Percentiles rank a stretch among this genome's conserved stretches.
These are phyloP conservation scores for Hemibagrus guttatus DNA, from an alignment of 2,797 vertebrate species.

Conservation along the genomic window DNA sequence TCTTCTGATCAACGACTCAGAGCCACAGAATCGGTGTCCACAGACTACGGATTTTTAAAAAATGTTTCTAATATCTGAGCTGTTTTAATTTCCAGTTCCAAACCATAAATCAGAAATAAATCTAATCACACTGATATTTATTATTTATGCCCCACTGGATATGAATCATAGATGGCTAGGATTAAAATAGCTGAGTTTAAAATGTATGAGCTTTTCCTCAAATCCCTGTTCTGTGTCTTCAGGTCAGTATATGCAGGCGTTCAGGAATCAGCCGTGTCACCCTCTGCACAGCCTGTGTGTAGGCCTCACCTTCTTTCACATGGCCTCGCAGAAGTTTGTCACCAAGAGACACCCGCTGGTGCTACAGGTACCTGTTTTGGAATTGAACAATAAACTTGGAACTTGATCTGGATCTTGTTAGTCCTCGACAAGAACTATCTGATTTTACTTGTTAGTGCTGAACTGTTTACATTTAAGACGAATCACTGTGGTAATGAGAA, in stretches of 20 bases:
- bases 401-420: not conserved
- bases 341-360: slow-evolving; percentile 87
- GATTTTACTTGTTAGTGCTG: not conserved
- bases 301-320: slow-evolving; percentile 95
- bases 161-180: too few species aligned
- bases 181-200: too few species aligned
- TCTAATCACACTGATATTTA: too few species aligned
- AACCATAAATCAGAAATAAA: too few species aligned
- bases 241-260: slow-evolving; percentile 96
- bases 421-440: not conserved
- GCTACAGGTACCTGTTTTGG: slow-evolving; percentile 73
- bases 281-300: slow-evolving; percentile 89
- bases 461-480: not conserved
- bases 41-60: too few species aligned
- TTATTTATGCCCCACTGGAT: too few species aligned
- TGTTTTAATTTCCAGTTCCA: too few species aligned
- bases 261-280: slow-evolving; percentile 79
- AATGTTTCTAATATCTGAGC: too few species aligned
- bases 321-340: slow-evolving; percentile 95
- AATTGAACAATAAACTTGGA: not conserved
- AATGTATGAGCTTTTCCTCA: too few species aligned
- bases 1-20: too few species aligned
- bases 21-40: too few species aligned
- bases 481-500: not conserved
- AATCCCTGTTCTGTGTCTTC: not conserved